Conservation (phyloP, 2,797 vertebrate genomes). For the Glossophaga mutica region DNA sequence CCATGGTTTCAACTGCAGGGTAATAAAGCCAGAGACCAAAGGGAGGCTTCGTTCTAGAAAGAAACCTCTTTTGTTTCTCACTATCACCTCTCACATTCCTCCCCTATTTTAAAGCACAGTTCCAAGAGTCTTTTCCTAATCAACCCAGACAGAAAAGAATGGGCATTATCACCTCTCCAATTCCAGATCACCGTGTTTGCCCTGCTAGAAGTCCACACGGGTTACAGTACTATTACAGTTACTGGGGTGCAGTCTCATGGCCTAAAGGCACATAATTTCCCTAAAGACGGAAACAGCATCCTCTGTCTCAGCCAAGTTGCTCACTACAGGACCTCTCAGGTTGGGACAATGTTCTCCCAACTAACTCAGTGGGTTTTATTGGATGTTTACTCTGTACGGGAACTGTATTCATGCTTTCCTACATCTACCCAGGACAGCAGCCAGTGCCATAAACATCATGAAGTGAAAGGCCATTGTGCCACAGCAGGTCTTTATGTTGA, state of each 20-base stretch:
- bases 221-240: background rate
- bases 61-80: background rate
- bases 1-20: background rate
- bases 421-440: background rate
- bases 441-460: background rate
- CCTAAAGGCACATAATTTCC: background rate
- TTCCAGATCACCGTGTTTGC: background rate
- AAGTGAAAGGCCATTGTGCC: background rate
- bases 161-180: background rate
- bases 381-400: background rate
- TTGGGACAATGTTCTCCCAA: background rate
- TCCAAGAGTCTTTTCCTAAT: background rate
- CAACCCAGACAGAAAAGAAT: background rate
- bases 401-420: background rate
- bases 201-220: background rate
- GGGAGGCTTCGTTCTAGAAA: background rate
- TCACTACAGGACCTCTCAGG: background rate
- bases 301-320: background rate
- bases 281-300: background rate
- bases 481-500: background rate
- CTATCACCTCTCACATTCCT: background rate
- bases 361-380: background rate
- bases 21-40: background rate
- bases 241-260: background rate
- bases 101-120: background rate